Percentiles rank a stretch among this genome's conserved stretches.
Conservation (phyloP, 2,888 invertebrate species). For the Limnephilus auricula region DNA sequence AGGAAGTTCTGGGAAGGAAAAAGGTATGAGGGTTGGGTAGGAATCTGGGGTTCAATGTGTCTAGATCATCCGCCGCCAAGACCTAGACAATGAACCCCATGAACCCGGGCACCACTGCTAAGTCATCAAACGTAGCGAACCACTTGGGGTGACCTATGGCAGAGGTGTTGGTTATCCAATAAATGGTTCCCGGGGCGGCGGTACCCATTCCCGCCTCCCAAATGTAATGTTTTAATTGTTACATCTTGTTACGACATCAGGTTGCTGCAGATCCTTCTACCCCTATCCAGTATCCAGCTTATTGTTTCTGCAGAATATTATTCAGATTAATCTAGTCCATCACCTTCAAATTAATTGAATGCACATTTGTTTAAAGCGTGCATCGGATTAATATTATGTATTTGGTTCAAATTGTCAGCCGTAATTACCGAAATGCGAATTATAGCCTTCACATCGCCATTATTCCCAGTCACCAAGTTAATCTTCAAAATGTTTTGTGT, state of each 20-base stretch:
- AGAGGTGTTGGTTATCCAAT: no score
- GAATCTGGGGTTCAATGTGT: no score
- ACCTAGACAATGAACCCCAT: no score
- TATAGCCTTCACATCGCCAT: not conserved
- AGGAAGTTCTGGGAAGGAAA: no score
- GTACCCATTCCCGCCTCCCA: no score
- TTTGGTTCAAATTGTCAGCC: conserved; percentile 5
- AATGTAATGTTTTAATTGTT: no score
- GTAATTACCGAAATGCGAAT: conserved; percentile 29
- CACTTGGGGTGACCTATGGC: no score
- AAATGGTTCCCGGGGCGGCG: no score
- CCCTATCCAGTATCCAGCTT: not conserved
- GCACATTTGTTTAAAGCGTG: not conserved
- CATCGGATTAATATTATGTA: conserved; percentile 2
- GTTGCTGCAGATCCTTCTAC: not conserved
- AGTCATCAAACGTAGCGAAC: no score
- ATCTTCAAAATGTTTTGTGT: not conserved
- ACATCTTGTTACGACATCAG: not conserved
- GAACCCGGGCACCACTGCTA: no score
- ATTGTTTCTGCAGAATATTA: not conserved
- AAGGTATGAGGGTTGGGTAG: no score
- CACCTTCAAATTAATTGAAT: not conserved
- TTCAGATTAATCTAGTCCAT: not conserved
- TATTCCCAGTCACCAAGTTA: not conserved
- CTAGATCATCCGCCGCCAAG: no score